Evolutionary conservation across 1,140 invertebrate species (phyloP).

Genomic region (Agrilus planipennis): DNA sequence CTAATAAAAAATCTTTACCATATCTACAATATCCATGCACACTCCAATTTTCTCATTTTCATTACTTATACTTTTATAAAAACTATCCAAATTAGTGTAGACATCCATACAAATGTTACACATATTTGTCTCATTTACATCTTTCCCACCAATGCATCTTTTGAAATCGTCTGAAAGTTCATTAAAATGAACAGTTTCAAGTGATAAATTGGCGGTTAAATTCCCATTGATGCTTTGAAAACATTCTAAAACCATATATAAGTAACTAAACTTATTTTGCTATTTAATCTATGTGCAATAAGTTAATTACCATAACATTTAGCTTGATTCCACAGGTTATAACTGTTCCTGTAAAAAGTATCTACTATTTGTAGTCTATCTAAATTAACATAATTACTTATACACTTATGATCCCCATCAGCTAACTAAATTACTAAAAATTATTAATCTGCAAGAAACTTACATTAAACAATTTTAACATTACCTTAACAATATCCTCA

Average conservation of each 20-base stretch:
- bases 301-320: constrained; percentile 41
- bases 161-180: constrained; percentile 35
- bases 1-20: constrained; percentile 32
- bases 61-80: constrained; percentile 41
- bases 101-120: constrained; percentile 39
- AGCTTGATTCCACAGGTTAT: constrained; percentile 40
- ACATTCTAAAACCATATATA: constrained; percentile 37
- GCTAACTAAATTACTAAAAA: constrained; percentile 14
- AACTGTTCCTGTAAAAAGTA: constrained; percentile 37
- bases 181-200: constrained; percentile 37
- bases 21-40: constrained; percentile 48
- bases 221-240: constrained; percentile 34
- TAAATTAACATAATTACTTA: constrained; percentile 38
- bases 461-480: constrained; percentile 8
- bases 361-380: constrained; percentile 42
- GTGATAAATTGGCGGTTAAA: constrained; percentile 31
- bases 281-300: not conserved
- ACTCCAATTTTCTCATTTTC: constrained; percentile 41
- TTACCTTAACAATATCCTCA: constrained; percentile 35
- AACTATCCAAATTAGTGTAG: constrained; percentile 39
- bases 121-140: constrained; percentile 30
- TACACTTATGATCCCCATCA: constrained; percentile 37
- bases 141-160: constrained; percentile 31
- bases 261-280: constrained; percentile 5
- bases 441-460: constrained; percentile 8